Conservation (phyloP, 1,140 invertebrate species). For the Zeugodacus cucurbitae region DNA sequence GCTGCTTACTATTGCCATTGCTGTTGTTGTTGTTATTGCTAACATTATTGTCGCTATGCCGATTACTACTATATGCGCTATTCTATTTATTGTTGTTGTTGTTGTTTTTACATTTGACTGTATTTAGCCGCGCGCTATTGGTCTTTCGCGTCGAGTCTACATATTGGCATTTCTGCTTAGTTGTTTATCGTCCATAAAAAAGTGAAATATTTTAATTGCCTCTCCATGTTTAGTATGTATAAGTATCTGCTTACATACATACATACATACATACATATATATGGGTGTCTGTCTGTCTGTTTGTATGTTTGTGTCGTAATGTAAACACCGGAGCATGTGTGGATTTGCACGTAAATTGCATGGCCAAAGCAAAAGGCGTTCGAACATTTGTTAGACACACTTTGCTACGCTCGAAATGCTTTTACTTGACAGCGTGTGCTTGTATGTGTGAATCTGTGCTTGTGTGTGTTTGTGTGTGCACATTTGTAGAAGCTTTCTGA, state of each 20-base stretch:
- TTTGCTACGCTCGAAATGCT: neutral
- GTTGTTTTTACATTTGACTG: neutral
- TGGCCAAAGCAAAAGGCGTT: neutral
- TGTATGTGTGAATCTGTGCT: neutral
- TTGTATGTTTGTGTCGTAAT: neutral
- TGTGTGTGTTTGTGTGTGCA: neutral
- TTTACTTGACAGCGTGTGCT: neutral
- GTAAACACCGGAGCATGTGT: neutral
- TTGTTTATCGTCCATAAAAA: constrained; percentile 24
- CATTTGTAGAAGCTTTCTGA: neutral
- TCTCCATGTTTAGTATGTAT: constrained; percentile 18
- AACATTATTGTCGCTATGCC: neutral
- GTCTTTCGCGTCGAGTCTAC: neutral
- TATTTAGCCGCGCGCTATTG: neutral
- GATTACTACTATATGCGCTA: neutral
- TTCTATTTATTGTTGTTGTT: neutral
- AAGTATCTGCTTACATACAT: neutral
- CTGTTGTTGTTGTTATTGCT: neutral
- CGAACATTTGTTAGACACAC: neutral
- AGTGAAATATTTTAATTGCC: constrained; percentile 29
- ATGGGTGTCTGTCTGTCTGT: neutral
- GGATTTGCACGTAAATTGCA: neutral
- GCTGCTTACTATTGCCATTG: neutral
- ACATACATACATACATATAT: neutral
- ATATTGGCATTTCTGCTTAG: constrained; percentile 1